Percentiles rank a stretch among this genome's conserved stretches.
phyloP scores from a whole-genome alignment of 2,888 invertebrate species.

The Stramonita haemastoma region DNA sequence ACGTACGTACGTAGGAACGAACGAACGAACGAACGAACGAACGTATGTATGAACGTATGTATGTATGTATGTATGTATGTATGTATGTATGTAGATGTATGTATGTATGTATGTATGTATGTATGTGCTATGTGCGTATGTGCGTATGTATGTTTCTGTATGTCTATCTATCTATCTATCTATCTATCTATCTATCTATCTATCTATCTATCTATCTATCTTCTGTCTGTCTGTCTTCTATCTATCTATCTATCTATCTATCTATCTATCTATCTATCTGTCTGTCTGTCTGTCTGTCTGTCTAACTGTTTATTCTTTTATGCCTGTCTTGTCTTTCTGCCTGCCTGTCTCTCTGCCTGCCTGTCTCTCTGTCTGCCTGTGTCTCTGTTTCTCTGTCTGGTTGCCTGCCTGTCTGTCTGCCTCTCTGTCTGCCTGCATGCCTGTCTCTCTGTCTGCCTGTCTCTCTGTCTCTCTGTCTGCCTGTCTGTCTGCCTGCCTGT shows the following conservation, averaged over 20 bases:
- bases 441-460: neutral
- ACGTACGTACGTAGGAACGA: neutral
- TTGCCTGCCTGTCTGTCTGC: neutral
- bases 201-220: slow-evolving; percentile 3
- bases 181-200: slow-evolving; percentile 8
- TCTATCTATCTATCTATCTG: neutral
- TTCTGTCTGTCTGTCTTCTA: neutral
- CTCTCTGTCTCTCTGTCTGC: neutral
- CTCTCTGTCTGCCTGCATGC: neutral
- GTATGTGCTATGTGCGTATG: neutral
- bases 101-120: neutral
- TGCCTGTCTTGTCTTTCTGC: neutral
- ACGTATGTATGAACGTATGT: neutral
- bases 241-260: neutral
- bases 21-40: neutral
- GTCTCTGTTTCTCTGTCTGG: neutral
- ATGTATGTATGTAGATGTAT: neutral
- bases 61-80: neutral
- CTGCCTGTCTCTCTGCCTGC: neutral
- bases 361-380: neutral
- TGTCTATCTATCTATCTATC: neutral
- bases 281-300: neutral
- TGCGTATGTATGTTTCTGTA: neutral
- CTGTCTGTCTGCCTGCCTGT: neutral
- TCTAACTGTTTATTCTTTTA: neutral